A percentile compares a stretch with the other conserved stretches of the same genome.
Evolutionary conservation across 2,113 vertebrate genomes (phyloP).

Genomic region (Saguinus midas): DNA sequence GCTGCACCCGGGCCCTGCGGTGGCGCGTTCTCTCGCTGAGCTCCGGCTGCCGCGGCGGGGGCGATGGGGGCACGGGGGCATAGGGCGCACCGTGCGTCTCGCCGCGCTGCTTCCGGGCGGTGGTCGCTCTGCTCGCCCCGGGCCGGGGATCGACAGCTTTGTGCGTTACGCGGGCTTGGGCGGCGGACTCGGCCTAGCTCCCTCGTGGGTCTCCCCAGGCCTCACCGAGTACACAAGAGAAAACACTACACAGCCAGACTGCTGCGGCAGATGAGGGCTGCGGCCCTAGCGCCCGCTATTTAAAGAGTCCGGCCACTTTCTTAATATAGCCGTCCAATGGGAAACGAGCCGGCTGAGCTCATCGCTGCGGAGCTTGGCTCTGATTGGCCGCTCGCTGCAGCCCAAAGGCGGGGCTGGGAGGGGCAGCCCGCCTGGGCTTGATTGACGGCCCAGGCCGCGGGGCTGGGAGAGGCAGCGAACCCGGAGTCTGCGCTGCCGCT

Average conservation of each 20-base stretch:
- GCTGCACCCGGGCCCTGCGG: slow-evolving; percentile 82
- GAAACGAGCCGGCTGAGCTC: slow-evolving; percentile 86
- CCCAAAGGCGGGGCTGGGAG: slow-evolving; percentile 15
- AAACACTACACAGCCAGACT: accelerated
- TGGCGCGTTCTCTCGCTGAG: slow-evolving; percentile 89
- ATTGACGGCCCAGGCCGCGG: slow-evolving; percentile 45
- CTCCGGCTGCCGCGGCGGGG: slow-evolving; percentile 89
- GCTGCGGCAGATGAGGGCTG: slow-evolving; percentile 48
- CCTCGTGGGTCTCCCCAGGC: neutral
- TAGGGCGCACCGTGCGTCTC: slow-evolving; percentile 52
- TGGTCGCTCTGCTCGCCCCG: neutral
- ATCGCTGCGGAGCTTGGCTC: slow-evolving; percentile 75
- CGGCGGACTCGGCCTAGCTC: neutral
- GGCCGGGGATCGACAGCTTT: slow-evolving; percentile 58
- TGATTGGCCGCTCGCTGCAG: slow-evolving; percentile 82
- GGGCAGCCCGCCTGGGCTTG: neutral
- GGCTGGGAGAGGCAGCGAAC: slow-evolving; percentile 49
- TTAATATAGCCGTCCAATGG: slow-evolving; percentile 98
- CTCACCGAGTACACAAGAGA: accelerated
- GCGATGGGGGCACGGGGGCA: slow-evolving; percentile 50
- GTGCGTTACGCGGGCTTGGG: slow-evolving; percentile 14
- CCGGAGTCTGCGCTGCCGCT: neutral
- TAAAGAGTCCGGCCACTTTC: slow-evolving; percentile 90
- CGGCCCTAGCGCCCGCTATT: slow-evolving; percentile 82
- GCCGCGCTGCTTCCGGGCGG: neutral